phyloP scores from a whole-genome alignment of 2,113 vertebrate species.

The Vulpes lagopus region DNA sequence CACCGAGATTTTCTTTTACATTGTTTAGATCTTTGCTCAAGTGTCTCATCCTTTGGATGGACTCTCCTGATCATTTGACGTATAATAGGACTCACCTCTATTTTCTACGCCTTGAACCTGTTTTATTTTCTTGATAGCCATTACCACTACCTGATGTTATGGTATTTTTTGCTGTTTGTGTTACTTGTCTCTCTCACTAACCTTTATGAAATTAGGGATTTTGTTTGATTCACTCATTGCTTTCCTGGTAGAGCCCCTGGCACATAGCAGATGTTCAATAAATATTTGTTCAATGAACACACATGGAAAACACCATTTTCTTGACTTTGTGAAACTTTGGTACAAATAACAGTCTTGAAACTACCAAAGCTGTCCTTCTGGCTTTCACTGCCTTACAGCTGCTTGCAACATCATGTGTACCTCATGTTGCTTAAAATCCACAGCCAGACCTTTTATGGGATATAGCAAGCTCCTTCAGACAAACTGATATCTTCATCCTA shows the following conservation, averaged over 20 bases:
- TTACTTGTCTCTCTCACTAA: not conserved
- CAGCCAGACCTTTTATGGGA: not conserved
- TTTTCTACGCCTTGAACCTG: not conserved
- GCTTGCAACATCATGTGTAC: not conserved
- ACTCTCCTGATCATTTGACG: rapidly evolving
- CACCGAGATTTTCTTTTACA: not conserved
- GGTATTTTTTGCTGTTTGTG: not conserved
- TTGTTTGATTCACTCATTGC: not conserved
- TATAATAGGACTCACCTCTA: not conserved
- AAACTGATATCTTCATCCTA: not conserved
- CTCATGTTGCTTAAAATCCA: not conserved
- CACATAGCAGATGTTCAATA: not conserved
- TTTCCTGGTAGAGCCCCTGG: not conserved
- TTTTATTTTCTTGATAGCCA: not conserved
- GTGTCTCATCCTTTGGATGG: not conserved
- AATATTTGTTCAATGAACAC: not conserved
- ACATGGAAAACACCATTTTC: not conserved
- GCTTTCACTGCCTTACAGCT: not conserved
- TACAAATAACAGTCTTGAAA: not conserved
- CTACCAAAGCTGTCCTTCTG: not conserved
- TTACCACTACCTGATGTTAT: not conserved
- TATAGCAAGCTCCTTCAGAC: not conserved
- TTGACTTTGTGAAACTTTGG: not conserved
- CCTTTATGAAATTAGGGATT: not conserved
- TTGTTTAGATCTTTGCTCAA: not conserved